Conservation (phyloP, 1,140 invertebrate genomes). For the Drosophila prosaltans region DNA sequence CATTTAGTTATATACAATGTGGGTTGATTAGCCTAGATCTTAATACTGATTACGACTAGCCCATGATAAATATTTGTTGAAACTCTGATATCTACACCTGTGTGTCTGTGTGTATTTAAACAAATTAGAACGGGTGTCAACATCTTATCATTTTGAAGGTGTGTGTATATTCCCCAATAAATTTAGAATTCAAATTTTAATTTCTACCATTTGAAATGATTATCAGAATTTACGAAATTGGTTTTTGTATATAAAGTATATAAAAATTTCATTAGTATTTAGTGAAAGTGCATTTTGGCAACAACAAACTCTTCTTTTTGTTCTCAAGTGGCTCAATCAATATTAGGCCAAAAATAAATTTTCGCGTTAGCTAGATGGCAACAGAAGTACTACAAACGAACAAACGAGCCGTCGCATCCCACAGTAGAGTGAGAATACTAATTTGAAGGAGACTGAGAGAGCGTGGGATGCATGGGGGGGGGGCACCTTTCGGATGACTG, state of each 20-base stretch:
- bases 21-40: not conserved
- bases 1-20: not conserved
- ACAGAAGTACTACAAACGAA: not conserved
- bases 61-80: constrained; percentile 7
- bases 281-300: constrained; percentile 1
- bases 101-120: not conserved
- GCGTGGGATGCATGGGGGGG: not conserved
- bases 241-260: too few species aligned
- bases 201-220: not conserved
- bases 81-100: not conserved
- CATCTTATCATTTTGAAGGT: not conserved
- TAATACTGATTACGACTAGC: not conserved
- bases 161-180: too few species aligned
- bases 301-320: not conserved
- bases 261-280: not conserved
- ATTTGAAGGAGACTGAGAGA: constrained; percentile 8
- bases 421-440: not conserved
- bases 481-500: constrained; percentile 51
- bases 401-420: not conserved
- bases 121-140: not conserved
- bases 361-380: constrained; percentile 18
- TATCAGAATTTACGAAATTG: not conserved
- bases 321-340: constrained; percentile 34
- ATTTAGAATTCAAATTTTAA: not conserved
- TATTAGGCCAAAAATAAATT: constrained; percentile 54